Evolutionary conservation across 2,113 vertebrate genomes (phyloP).

Genomic region (Callopanchax toddi): DNA sequence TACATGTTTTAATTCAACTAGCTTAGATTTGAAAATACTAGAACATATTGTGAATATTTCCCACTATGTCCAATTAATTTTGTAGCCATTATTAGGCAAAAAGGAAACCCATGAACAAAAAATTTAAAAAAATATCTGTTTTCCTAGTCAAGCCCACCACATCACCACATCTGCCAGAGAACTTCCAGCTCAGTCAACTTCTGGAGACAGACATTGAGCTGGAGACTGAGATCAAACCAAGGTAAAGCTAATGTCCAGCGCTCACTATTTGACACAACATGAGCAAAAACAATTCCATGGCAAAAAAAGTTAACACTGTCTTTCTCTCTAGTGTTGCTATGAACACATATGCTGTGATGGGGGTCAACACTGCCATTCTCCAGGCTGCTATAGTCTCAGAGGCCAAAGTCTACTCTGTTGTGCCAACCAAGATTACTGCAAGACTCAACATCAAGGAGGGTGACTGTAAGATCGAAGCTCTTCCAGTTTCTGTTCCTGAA

Average conservation of each 20-base stretch:
- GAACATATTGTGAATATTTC: no score
- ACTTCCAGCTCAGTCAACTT: constrained; percentile 54
- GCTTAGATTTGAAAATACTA: no score
- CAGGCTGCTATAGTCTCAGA: constrained; percentile 79
- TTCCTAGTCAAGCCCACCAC: constrained; percentile 58
- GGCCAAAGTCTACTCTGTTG: constrained; percentile 58
- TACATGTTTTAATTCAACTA: not conserved
- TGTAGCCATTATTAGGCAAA: not conserved
- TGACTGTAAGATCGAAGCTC: constrained; percentile 79
- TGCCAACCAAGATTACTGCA: constrained; percentile 74
- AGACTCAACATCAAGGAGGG: constrained; percentile 77
- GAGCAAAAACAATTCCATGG: fast-evolving
- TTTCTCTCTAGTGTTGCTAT: constrained; percentile 68
- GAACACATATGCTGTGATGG: constrained; percentile 79
- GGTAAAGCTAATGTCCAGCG: constrained; percentile 42
- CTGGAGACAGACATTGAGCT: constrained; percentile 66
- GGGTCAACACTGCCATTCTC: constrained; percentile 82
- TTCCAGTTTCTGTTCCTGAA: constrained; percentile 74
- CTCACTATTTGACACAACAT: not conserved
- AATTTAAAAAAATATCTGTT: not conserved
- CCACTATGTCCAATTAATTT: no score
- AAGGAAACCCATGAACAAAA: not conserved
- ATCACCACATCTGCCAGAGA: constrained; percentile 64
- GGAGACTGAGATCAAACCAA: constrained; percentile 72
- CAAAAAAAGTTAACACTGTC: not conserved